These are phyloP conservation scores for Exephanes ischioxanthus DNA, from an alignment of 2,888 invertebrate species.

Conservation along the genomic window DNA sequence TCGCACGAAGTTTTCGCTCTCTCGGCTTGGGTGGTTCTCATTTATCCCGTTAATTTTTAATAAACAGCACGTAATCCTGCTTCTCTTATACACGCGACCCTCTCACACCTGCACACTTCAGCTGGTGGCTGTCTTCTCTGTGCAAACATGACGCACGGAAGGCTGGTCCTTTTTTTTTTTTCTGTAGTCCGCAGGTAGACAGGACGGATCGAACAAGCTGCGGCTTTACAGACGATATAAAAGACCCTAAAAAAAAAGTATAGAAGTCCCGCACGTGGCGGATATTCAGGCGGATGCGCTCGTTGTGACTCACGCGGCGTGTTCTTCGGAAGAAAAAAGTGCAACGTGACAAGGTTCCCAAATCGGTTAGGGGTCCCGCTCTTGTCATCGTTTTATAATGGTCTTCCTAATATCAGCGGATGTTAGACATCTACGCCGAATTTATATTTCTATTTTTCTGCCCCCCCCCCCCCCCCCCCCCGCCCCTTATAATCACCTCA, in stretches of 20 bases:
- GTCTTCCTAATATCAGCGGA: background rate
- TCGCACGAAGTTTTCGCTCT: background rate
- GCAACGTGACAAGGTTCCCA: conserved; percentile 58
- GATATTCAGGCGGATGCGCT: conserved; percentile 58
- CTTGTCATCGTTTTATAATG: background rate
- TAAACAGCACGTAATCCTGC: background rate
- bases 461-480: too few relatives aligned
- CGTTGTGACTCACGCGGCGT: conserved; percentile 44
- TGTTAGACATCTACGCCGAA: background rate
- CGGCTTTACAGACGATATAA: background rate
- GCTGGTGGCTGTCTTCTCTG: background rate
- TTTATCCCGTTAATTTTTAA: background rate
- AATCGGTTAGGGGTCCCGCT: conserved; percentile 35
- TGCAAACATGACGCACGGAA: background rate
- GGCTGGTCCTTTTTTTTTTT: background rate
- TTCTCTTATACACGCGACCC: background rate
- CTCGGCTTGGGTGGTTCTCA: background rate
- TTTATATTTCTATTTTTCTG: background rate
- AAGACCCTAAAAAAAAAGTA: background rate
- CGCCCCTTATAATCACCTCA: background rate
- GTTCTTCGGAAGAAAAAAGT: conserved; percentile 28
- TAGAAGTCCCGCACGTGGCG: conserved; percentile 50
- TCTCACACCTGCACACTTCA: background rate
- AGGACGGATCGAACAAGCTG: background rate
- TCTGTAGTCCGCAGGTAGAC: background rate